Conservation (phyloP, 64 coral and sea anemone genomes). For the Trachythela sp. region DNA sequence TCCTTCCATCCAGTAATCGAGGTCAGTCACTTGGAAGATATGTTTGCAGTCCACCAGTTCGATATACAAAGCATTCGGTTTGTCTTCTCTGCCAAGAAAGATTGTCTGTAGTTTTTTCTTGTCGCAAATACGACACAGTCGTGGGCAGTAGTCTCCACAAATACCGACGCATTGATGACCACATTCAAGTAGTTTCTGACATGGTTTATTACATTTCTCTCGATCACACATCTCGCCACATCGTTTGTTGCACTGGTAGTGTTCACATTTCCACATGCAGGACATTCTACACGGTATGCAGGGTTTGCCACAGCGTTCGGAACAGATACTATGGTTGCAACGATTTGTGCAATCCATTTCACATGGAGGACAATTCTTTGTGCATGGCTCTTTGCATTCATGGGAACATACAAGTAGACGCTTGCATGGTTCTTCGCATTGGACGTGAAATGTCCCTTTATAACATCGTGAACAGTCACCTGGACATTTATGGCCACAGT, state of each 20-base stretch:
- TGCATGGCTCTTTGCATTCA: conserved; percentile 25
- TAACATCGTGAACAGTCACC: conserved; percentile 32
- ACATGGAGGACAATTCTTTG: conserved; percentile 47
- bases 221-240: conserved; percentile 43
- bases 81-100: conserved; percentile 64
- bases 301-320: conserved; percentile 6
- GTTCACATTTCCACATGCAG: conserved; percentile 35
- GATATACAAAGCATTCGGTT: conserved; percentile 56
- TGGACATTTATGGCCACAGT: conserved; percentile 43
- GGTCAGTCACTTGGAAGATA: conserved; percentile 49
- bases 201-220: conserved; percentile 1
- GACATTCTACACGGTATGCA: conserved; percentile 28
- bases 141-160: conserved; percentile 44
- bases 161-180: conserved; percentile 40
- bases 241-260: conserved; percentile 29
- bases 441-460: conserved; percentile 28
- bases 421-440: conserved; percentile 33
- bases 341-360: conserved; percentile 7
- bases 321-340: conserved; percentile 41
- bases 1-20: conserved; percentile 69
- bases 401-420: conserved; percentile 47
- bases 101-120: conserved; percentile 46
- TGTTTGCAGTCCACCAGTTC: conserved; percentile 65
- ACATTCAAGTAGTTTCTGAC: conserved; percentile 6
- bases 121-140: conserved; percentile 39